Evolutionary conservation across 2,113 vertebrate genomes (phyloP), one percentile per base, ranked within the genome.

Genomic region (Ptilorrhoa leucosticta): DNA sequence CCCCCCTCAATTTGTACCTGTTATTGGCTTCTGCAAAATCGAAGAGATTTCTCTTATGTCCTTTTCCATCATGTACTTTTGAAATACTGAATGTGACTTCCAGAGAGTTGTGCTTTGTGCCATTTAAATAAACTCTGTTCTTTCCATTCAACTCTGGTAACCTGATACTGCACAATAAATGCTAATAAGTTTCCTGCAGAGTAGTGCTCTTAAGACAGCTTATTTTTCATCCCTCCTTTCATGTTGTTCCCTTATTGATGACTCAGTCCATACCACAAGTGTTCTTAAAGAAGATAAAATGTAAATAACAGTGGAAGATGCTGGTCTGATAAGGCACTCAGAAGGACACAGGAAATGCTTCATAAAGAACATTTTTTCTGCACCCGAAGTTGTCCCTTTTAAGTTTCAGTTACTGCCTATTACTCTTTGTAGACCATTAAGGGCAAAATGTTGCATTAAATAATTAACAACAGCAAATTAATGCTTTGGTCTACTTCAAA

Each of bases 141-240:
- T 97, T 97, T 97, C 93, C 92, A 96, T 96, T 96, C 95, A 92
- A 20, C 91, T 96, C 90, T 50, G 56, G 97, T 96, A 97, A 98
- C 87, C 66, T 79, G 97, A 98, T 95, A 93, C 96, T 3, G 57
- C 70, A 96, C 97, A 97, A 98, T 97, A 98, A 98, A 98, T 98
- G 97, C 97, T 98, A 98, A 97, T 98, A 97, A 96, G 96, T 96
- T 98, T 97, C 97, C 97, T 97, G 97, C 95, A 88, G 91, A 89
- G 97, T 92, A 94, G 91, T 95, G 94, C 96, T 97, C 97, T 97
- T 97, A 96, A 96, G 97, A 97, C 96, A 97, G 97, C 96, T 97
- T 96, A 97, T 97, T 97, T 97, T 97, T 98, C 96, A 96, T 94
- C 94, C 94, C 53, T 96, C 91, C 97, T 98, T 98, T 98, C 97